Evolutionary conservation across 2,888 invertebrate species (phyloP), one percentile per base, ranked within the genome.

Genomic region (Cristatella mucedo): DNA sequence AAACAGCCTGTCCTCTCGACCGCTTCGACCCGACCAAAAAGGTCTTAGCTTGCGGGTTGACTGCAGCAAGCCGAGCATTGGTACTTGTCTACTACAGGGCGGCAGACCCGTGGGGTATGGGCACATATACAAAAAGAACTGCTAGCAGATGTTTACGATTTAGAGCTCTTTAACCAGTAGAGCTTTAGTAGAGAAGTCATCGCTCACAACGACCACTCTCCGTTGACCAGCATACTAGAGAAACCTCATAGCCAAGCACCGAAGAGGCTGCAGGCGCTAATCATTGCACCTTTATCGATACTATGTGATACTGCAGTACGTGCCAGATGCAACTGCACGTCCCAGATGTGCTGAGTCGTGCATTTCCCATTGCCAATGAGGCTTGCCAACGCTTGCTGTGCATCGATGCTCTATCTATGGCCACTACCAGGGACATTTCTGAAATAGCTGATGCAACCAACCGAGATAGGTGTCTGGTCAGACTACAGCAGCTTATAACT

Each of bases 151-250:
- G 40, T 44, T 5, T 49, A 33, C 42, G 46, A 47, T 7, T 43
- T 46, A 2, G 48, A 49, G 21, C 39, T 44, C 9, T 49, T 50
- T 33, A 40, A 49, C 38, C 49, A 48, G 31, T 51, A 49, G 21
- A 47, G 47, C 4, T 50, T 45, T 38, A 46, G 48, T 6, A 4
- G 18, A 4, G 18, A 41, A 7, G 37, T 39, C 4, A 20, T 39
- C 5, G 40, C 39, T 11, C 19, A 40, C 18, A 39, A 36, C 16
- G 39, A 41, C 20, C 40, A 40, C 19, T 13, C 18, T n/a, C 40
- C 40, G 4, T 22, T 40, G 4, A 24, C 33, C 7, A 11, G 26
- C 4, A 40, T 40, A n/a, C n/a, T n/a, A n/a, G n/a, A n/a, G n/a
- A n/a, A n/a, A n/a, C n/a, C n/a, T n/a, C n/a, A n/a, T n/a, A n/a